A percentile compares a stretch with the other conserved stretches of the same genome.
phyloP scores from a whole-genome alignment of 2,113 vertebrate species.

The Serinus canaria region DNA sequence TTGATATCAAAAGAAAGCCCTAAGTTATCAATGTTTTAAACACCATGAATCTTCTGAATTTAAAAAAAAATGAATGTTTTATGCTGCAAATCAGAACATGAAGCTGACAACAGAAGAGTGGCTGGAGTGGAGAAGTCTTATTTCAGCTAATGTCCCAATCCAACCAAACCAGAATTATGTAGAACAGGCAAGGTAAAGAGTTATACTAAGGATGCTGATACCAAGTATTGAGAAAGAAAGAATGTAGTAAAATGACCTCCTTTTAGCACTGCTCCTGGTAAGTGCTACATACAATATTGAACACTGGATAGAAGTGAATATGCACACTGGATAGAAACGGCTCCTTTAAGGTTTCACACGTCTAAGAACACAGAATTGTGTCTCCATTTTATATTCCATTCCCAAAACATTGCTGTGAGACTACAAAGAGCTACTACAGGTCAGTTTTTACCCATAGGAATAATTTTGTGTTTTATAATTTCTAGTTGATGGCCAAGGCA shows the following conservation, averaged over 20 bases:
- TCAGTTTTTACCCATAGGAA: background rate
- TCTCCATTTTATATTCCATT: background rate
- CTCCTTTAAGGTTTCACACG: background rate
- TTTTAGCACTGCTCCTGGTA: background rate
- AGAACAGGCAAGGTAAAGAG: background rate
- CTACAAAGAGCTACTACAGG: background rate
- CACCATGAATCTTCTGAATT: background rate
- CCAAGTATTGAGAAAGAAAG: background rate
- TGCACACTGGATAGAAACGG: background rate
- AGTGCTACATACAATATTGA: background rate
- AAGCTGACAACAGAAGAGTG: background rate
- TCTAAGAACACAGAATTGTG: background rate
- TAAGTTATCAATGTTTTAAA: background rate
- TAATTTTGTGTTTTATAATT: background rate
- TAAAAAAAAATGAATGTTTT: too few species aligned
- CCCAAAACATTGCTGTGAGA: background rate
- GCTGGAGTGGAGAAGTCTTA: background rate
- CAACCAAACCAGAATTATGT: background rate
- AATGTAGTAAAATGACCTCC: background rate
- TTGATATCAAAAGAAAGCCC: background rate
- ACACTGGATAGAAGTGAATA: background rate
- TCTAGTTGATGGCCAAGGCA: background rate
- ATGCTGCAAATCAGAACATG: background rate
- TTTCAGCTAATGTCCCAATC: background rate
- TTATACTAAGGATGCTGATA: background rate